phyloP scores from a whole-genome alignment of 1,140 invertebrate genomes.

The Aphidius gifuensis region DNA sequence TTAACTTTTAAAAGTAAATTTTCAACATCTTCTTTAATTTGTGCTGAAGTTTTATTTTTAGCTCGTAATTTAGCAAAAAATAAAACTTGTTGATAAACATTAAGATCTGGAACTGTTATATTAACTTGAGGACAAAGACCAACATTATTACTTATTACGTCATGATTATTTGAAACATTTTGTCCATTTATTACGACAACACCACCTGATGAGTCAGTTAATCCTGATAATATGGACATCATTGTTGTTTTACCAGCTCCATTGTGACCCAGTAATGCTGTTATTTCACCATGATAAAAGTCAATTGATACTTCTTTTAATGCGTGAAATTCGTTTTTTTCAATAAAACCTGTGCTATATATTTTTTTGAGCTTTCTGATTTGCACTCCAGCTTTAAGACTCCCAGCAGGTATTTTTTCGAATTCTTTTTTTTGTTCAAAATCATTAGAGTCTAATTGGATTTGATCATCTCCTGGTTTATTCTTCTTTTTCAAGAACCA shows the following conservation, averaged over 20 bases:
- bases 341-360: constrained; percentile 38
- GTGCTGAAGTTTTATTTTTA: constrained; percentile 31
- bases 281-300: constrained; percentile 66
- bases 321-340: constrained; percentile 39
- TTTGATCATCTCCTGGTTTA: constrained; percentile 36
- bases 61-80: constrained; percentile 70
- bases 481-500: constrained; percentile 51
- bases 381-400: constrained; percentile 42
- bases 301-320: constrained; percentile 58
- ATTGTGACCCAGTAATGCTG: constrained; percentile 76
- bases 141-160: constrained; percentile 56
- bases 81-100: constrained; percentile 83
- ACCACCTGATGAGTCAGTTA: constrained; percentile 63
- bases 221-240: constrained; percentile 64
- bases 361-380: constrained; percentile 47
- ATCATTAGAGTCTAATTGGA: constrained; percentile 31
- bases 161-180: constrained; percentile 59
- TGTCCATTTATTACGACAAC: constrained; percentile 63
- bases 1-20: constrained; percentile 57
- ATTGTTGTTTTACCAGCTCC: constrained; percentile 82
- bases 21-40: constrained; percentile 41
- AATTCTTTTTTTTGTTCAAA: constrained; percentile 36
- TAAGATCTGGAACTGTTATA: constrained; percentile 86
- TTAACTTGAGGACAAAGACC: constrained; percentile 93
- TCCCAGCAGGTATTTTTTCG: constrained; percentile 33